phyloP scores from a whole-genome alignment of 2,797 vertebrate genomes.

The Sebastes vulpes region DNA sequence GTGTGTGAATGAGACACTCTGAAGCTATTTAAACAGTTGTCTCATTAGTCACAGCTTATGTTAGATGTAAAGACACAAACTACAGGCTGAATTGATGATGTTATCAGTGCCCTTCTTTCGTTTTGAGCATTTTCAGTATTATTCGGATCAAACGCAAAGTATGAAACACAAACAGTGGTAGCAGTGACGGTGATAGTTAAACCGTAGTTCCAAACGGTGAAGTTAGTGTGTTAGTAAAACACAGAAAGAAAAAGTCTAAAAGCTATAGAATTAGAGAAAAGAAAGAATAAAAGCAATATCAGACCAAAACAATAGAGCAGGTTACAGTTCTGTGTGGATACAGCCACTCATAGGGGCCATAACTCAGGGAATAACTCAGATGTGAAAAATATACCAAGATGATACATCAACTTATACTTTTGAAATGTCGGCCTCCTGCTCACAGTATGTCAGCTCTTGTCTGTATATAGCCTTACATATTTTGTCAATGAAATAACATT shows the following conservation, averaged over 20 bases:
- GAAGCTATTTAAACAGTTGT: conserved; percentile 14
- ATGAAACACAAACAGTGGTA: not conserved
- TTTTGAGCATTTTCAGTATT: not conserved
- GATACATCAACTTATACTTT: not conserved
- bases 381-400: not conserved
- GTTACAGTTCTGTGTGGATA: not conserved
- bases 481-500: not conserved
- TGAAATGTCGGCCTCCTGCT: not conserved
- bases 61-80: conserved; percentile 12
- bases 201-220: not conserved
- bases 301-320: not conserved
- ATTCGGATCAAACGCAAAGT: not conserved
- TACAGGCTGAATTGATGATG: not conserved
- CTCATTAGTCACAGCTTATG: conserved; percentile 26
- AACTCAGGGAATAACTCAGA: not conserved
- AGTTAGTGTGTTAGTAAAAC: not conserved
- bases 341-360: not conserved
- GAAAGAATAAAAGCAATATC: not conserved
- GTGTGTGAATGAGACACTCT: conserved; percentile 32
- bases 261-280: not conserved
- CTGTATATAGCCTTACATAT: not conserved
- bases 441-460: not conserved
- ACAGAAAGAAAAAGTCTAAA: not conserved
- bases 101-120: not conserved
- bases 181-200: not conserved